phyloP scores from a whole-genome alignment of 2,113 vertebrate genomes.

The Syngnathus typhle region DNA sequence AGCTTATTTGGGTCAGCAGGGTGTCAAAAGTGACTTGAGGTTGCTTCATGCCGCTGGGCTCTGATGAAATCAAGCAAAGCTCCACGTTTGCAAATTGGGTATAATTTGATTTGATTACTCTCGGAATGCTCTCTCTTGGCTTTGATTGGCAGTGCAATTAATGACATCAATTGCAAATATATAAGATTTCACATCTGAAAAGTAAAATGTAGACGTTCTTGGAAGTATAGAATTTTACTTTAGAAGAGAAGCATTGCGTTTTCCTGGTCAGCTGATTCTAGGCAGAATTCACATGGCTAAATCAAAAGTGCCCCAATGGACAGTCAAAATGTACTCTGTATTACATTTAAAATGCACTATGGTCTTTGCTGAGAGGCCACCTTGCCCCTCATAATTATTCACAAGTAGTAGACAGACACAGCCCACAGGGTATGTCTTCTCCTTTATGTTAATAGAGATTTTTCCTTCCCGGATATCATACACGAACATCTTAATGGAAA shows the following conservation, averaged over 20 bases:
- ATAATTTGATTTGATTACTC: not conserved
- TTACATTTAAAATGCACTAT: not conserved
- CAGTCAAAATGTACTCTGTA: not conserved
- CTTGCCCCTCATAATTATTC: slow-evolving; percentile 64
- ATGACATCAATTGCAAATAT: not conserved
- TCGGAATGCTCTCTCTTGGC: not conserved
- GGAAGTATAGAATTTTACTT: not conserved
- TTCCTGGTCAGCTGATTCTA: not conserved
- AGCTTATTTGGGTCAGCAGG: slow-evolving; percentile 46
- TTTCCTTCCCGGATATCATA: slow-evolving; percentile 55
- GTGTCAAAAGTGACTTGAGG: slow-evolving; percentile 35
- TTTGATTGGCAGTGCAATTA: not conserved
- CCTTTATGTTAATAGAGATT: slow-evolving; percentile 64
- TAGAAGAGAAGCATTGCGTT: not conserved
- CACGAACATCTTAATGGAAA: slow-evolving; percentile 62
- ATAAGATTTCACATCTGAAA: not conserved
- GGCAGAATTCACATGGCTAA: not conserved
- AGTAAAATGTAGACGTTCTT: not conserved
- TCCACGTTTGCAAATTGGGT: slow-evolving; percentile 12
- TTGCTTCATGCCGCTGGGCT: slow-evolving; percentile 8
- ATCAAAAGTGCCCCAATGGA: not conserved
- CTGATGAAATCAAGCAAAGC: slow-evolving; percentile 4
- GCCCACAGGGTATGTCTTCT: slow-evolving; percentile 58
- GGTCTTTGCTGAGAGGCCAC: not conserved
- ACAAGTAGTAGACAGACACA: slow-evolving; percentile 61